Base-by-base conservation (phyloP, 2,113 vertebrate genomes). In the Odocoileus hemionus region DNA sequence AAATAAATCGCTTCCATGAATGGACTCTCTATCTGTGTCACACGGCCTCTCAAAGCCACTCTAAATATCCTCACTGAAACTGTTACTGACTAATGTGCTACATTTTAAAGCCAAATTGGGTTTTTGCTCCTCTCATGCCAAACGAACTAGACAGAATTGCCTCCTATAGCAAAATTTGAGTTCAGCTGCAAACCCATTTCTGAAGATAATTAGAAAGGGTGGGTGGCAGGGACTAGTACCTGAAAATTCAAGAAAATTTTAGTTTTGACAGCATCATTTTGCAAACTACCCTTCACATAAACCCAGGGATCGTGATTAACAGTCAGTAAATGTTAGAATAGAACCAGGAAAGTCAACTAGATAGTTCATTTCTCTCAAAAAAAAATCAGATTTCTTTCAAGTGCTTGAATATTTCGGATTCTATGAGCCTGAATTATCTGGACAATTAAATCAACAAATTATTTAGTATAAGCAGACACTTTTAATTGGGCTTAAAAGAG, bases 31-130 rank as follows among this genome's bases (percentile, higher is more conserved):
- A 33, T 58, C 92, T 79, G 93, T 95, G 86, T 91, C 84, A 43
- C 60, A 67, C 16, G 3, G 74, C 36, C 96, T 96, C 92, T 96
- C 82, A 89, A 95, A 54, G 0, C 0, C 97, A 86, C 96, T 96
- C 90, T 61, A 79, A 97, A 97, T 91, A 96, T 93, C 95, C 93
- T 97, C 90, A 83, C 95, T 95, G 78, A 96, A 94, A 93, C 93
- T 96, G 78, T 93, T 97, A 95, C 79, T 95, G 64, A 88, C 96
- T 97, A 90, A 96, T 87, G 96, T 82, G 86, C 93, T 86, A 96
- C 50, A 83, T 52, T 95, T 95, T 93, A 95, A 97, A 97, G 96
- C 95, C 96, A 98, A 95, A 98, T 88, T 94, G 93, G 87, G 93
- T 85, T 98, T 96, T 97, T 87, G 23, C 85, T 97, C 86, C n/a